phyloP scores from a whole-genome alignment of 2,113 vertebrate genomes.

The Elanus axillaris region DNA sequence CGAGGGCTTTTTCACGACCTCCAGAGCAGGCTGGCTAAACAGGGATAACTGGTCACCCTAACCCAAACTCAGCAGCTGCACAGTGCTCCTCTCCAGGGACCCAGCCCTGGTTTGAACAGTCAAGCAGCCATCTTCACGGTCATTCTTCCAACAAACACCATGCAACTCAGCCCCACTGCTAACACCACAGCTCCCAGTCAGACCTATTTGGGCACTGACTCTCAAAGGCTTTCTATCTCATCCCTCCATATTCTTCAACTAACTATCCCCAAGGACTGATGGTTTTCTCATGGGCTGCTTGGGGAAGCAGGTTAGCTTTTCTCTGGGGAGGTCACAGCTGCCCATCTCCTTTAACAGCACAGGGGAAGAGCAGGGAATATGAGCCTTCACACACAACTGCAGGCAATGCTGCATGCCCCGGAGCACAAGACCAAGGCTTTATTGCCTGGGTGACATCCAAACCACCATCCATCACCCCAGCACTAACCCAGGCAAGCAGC shows the following conservation, averaged over 20 bases:
- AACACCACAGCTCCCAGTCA: not conserved
- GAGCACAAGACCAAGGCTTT: not conserved
- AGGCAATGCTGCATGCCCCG: not conserved
- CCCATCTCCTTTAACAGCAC: not conserved
- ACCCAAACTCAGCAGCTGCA: not conserved
- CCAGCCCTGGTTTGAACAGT: not conserved
- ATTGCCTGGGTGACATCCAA: constrained; percentile 10
- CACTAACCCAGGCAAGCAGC: not conserved
- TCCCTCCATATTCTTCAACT: not conserved
- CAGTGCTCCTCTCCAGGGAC: not conserved
- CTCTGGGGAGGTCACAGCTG: not conserved
- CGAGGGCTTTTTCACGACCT: not conserved
- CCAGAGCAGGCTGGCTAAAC: not conserved
- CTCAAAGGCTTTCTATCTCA: not conserved
- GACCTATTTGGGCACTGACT: not conserved
- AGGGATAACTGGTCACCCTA: not conserved
- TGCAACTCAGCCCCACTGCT: not conserved
- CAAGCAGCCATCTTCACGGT: not conserved
- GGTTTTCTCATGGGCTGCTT: not conserved
- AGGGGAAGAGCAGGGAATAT: not conserved
- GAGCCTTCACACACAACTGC: not conserved
- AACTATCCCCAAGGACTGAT: not conserved
- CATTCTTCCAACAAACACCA: not conserved
- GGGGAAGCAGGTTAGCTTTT: not conserved
- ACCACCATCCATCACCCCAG: constrained; percentile 4